Percentiles rank a stretch among this genome's conserved stretches.
Conservation (phyloP, 2,113 vertebrate genomes). For the Psephotus haematonotus region DNA sequence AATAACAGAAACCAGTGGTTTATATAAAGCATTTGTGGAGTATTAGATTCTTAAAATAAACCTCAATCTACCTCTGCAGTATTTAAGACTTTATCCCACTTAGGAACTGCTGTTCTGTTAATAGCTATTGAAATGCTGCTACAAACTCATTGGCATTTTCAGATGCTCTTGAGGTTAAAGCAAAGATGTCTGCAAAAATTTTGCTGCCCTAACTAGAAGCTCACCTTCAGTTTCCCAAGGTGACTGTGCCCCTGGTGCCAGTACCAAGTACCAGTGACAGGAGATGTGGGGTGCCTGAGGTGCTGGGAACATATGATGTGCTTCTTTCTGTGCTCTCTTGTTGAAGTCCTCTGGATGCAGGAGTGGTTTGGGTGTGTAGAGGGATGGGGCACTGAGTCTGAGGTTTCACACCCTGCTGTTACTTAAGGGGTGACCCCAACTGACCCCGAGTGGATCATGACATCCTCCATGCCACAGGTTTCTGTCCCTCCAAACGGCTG, state of each 20-base stretch:
- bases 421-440: not conserved
- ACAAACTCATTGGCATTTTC: not conserved
- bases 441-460: fast-evolving
- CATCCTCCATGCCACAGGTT: not conserved
- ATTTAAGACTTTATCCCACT: not conserved
- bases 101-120: not conserved
- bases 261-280: not conserved
- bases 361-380: not conserved
- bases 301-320: fast-evolving
- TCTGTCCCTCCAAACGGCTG: not conserved
- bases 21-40: not conserved
- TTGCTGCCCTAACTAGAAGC: not conserved
- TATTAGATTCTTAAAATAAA: not conserved
- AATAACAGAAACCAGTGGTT: not conserved
- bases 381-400: not conserved
- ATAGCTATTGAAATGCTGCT: not conserved
- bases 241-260: not conserved
- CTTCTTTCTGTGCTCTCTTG: not conserved
- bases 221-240: not conserved
- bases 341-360: not conserved
- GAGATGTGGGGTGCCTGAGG: not conserved
- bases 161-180: not conserved
- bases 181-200: not conserved
- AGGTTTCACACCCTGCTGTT: not conserved
- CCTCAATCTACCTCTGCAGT: not conserved